These are phyloP conservation scores for Nephrocerus scutellatus DNA, from an alignment of 2,888 invertebrate species.

Conservation along the genomic window DNA sequence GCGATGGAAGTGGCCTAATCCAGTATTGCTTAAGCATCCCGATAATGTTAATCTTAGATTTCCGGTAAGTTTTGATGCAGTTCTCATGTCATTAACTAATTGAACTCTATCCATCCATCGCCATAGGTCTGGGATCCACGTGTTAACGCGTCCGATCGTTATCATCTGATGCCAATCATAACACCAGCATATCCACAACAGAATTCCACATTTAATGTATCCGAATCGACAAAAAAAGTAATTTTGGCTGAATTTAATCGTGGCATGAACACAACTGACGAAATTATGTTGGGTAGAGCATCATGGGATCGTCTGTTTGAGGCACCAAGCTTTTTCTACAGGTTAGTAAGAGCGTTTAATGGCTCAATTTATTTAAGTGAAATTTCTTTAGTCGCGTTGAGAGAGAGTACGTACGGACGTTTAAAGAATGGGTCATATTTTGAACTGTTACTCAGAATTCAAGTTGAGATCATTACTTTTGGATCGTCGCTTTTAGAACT, in stretches of 20 bases:
- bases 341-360: conserved; percentile 48
- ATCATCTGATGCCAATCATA: conserved; percentile 94
- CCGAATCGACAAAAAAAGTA: conserved; percentile 76
- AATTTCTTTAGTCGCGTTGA: no score
- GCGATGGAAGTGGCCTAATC: conserved; percentile 96
- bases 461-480: no score
- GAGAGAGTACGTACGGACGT: no score
- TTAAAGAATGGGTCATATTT: no score
- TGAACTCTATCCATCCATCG: background rate
- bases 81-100: background rate
- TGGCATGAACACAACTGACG: conserved; percentile 62
- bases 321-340: conserved; percentile 74
- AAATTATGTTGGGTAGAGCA: conserved; percentile 71
- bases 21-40: conserved; percentile 83
- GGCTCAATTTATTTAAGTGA: no score
- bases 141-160: conserved; percentile 75
- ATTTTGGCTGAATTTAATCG: conserved; percentile 82
- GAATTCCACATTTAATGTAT: conserved; percentile 95
- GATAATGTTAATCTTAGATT: conserved; percentile 82
- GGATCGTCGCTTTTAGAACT: no score
- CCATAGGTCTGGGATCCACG: conserved; percentile 80
- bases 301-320: conserved; percentile 86
- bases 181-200: conserved; percentile 97
- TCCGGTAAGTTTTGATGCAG: conserved; percentile 54
- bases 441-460: no score